These are phyloP conservation scores for Drosophila mojavensis DNA, from an alignment of 1,140 invertebrate genomes.

Conservation along the genomic window DNA sequence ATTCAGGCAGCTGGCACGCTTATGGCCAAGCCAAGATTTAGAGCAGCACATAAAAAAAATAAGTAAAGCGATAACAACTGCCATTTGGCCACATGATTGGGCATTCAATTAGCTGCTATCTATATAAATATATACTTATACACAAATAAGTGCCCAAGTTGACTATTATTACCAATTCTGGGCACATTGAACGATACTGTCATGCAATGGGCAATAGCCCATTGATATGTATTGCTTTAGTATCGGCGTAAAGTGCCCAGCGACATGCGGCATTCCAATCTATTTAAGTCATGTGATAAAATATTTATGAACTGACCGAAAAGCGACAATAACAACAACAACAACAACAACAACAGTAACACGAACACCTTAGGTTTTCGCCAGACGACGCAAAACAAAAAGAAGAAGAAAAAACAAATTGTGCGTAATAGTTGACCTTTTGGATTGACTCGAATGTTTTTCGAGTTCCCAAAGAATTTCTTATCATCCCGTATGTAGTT, in stretches of 20 bases:
- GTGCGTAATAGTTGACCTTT: constrained; percentile 20
- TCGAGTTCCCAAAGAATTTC: neutral
- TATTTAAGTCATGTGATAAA: constrained; percentile 68
- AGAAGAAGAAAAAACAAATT: neutral
- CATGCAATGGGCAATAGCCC: constrained; percentile 53
- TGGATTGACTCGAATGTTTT: neutral
- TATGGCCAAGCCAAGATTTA: constrained; percentile 13
- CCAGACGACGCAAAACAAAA: neutral
- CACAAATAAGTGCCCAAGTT: constrained; percentile 68
- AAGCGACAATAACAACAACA: constrained; percentile 30
- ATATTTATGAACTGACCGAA: constrained; percentile 44
- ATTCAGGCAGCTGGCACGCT: constrained; percentile 33
- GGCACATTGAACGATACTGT: constrained; percentile 53
- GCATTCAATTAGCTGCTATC: constrained; percentile 68
- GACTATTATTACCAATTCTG: constrained; percentile 56
- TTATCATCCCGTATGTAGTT: constrained; percentile 29
- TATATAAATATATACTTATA: constrained; percentile 44
- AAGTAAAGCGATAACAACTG: neutral
- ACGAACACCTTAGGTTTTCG: constrained; percentile 25
- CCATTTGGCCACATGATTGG: constrained; percentile 49
- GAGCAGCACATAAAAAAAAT: neutral
- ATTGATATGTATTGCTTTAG: constrained; percentile 9
- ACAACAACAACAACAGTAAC: constrained; percentile 13
- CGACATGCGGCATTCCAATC: constrained; percentile 62
- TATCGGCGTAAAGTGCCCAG: constrained; percentile 7